Percentiles rank a stretch among this genome's conserved stretches.
These are phyloP conservation scores for Emys orbicularis DNA, from an alignment of 2,797 vertebrate species.

Conservation along the genomic window DNA sequence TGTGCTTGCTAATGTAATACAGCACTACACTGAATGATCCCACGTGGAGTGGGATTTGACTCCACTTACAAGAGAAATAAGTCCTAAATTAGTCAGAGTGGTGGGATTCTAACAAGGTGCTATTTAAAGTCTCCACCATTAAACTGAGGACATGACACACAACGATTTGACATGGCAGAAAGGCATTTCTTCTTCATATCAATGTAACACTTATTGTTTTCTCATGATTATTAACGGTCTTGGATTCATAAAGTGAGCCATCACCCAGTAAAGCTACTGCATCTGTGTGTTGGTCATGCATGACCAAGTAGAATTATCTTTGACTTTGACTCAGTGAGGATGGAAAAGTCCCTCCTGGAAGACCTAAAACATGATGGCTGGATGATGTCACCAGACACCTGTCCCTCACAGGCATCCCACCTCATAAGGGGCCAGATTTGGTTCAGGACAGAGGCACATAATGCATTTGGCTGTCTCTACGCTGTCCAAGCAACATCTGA, in stretches of 20 bases:
- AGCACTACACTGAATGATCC: background rate
- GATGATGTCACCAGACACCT: background rate
- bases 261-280: background rate
- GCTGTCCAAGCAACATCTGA: background rate
- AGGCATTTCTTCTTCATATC: background rate
- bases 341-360: background rate
- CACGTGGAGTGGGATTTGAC: background rate
- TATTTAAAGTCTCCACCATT: background rate
- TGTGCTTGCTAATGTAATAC: background rate
- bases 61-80: background rate
- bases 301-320: background rate
- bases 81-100: background rate
- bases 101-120: background rate
- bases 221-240: accelerated
- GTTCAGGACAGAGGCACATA: background rate
- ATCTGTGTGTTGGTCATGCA: background rate
- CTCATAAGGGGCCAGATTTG: background rate
- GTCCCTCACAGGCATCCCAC: background rate
- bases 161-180: background rate
- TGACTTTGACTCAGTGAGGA: background rate
- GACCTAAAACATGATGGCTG: background rate
- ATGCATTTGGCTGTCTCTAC: background rate
- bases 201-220: background rate
- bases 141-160: accelerated
- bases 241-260: background rate